Evolutionary conservation across 2,888 invertebrate species (phyloP), one percentile per base, ranked within the genome.

Genomic region (Dascillus cervinus): DNA sequence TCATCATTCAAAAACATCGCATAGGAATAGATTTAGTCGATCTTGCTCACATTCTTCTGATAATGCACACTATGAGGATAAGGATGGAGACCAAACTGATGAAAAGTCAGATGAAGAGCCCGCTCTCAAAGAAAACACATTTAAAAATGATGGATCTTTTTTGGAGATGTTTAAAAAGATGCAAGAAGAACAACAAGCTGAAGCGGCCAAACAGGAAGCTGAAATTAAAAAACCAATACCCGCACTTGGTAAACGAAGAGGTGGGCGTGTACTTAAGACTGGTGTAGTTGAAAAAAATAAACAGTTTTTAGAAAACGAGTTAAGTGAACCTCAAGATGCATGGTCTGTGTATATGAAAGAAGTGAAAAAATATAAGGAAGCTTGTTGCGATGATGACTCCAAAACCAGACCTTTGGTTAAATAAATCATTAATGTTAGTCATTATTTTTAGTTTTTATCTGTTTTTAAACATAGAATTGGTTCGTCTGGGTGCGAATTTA

Each of bases 331-430:
- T 0, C 86, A 84, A 56, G 91, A 92, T 64, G 89, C 91, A 8
- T 92, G 92, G 92, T 84, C 90, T 0, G 73, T 89, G 13, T 94
- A 94, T 59, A 81, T 92, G 79, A 86, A 86, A 39, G 94, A 92
- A 73, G 92, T 94, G 10, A 84, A 88, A 57, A 85, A 86, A 56
- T 94, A 92, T 60, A 82, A 89, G 57, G 89, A 89, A 62, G 84
- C 88, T 30, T 88, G 88, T 41, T 92, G 92, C 63, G 89, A 91
- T 62, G 89, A 90, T 51, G 91, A 91, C 58, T 75, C 82, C 44
- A 91, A 90, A 65, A 90, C 88, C 24, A 75, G 92, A 50, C 90
- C 91, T 4, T 74, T 94, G 41, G 89, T 91, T 39, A 91, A 91
- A 77, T 92, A 77, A 72, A 44, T 47, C n/a, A n/a, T n/a, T n/a